A percentile compares a stretch with the other conserved stretches of the same genome.
These are phyloP conservation scores for Trichopoda pennipes DNA, from an alignment of 2,888 invertebrate genomes.

Conservation along the genomic window DNA sequence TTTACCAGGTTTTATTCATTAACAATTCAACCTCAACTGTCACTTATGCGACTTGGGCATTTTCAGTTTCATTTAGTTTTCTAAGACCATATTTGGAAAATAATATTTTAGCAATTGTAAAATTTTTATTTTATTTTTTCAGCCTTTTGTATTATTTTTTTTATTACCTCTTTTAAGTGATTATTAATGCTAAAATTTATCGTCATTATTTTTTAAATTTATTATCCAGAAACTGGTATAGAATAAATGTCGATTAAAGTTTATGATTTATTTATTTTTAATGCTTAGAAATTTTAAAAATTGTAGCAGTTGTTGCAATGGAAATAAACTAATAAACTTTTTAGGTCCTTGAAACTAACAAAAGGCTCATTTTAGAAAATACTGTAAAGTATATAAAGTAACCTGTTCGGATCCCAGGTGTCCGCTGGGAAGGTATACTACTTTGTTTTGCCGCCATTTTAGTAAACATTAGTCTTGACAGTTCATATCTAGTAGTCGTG, in stretches of 20 bases:
- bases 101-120: constrained; percentile 17
- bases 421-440: too few species aligned
- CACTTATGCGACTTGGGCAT: constrained; percentile 7
- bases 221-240: neutral
- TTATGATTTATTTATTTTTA: too few species aligned
- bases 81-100: constrained; percentile 48
- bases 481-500: too few species aligned
- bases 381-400: too few species aligned
- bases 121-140: neutral
- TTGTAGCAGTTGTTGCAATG: too few species aligned
- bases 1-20: neutral
- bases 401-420: too few species aligned
- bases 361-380: too few species aligned
- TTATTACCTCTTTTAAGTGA: constrained; percentile 43
- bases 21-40: constrained; percentile 46
- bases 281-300: too few species aligned
- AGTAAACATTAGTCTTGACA: too few species aligned
- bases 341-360: too few species aligned
- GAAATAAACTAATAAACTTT: too few species aligned
- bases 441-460: too few species aligned
- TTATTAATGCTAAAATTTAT: constrained; percentile 39
- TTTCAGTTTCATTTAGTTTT: constrained; percentile 14
- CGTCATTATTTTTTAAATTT: constrained; percentile 24
- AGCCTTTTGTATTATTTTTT: constrained; percentile 10
- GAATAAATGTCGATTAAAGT: neutral